These are phyloP conservation scores for Oncorhynchus keta DNA, from an alignment of 2,113 vertebrate species.

Conservation along the genomic window DNA sequence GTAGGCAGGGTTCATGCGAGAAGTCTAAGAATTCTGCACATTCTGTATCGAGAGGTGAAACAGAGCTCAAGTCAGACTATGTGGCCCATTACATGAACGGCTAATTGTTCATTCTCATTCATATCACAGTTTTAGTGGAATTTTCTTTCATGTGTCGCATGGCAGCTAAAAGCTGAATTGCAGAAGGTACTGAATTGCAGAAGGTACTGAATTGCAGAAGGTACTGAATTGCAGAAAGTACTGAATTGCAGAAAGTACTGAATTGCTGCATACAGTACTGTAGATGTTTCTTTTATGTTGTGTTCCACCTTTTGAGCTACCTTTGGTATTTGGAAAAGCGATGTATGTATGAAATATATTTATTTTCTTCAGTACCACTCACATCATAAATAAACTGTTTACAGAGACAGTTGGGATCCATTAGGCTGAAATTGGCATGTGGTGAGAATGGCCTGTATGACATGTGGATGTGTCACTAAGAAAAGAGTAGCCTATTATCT, in stretches of 20 bases:
- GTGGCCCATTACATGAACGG: no score
- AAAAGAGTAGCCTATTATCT: constrained; percentile 15
- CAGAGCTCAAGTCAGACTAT: neutral
- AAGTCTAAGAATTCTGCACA: neutral
- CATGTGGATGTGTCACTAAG: constrained; percentile 31
- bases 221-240: neutral
- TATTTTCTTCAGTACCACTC: constrained; percentile 3
- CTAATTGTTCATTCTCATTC: no score
- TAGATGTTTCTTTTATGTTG: neutral
- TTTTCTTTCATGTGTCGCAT: neutral
- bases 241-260: no score
- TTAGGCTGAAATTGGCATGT: constrained; percentile 32
- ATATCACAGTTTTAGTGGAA: no score
- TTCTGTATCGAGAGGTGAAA: no score
- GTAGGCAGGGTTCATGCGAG: neutral
- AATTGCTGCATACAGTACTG: neutral
- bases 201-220: no score
- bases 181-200: neutral
- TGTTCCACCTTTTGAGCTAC: neutral
- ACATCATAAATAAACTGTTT: constrained; percentile 45
- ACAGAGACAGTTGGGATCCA: constrained; percentile 22
- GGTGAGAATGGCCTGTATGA: constrained; percentile 27
- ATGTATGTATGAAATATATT: neutral
- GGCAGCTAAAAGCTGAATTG: neutral
- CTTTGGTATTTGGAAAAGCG: neutral